These are phyloP conservation scores for Chlorocebus sabaeus DNA, from an alignment of 2,113 vertebrate species.

Conservation along the genomic window DNA sequence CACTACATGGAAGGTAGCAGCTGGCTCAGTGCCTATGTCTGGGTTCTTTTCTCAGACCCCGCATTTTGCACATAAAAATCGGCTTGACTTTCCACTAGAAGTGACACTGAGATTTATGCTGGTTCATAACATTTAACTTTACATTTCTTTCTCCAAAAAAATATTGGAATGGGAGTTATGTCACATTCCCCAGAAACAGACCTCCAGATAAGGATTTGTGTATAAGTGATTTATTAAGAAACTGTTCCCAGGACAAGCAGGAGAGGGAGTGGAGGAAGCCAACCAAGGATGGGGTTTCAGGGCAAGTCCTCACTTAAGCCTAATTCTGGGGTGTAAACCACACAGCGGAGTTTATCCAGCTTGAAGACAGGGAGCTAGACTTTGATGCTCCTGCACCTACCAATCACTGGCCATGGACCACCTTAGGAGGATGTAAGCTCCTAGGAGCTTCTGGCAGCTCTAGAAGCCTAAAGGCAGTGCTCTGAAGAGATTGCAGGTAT, in stretches of 20 bases:
- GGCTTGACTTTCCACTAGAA: neutral
- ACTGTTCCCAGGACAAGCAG: neutral
- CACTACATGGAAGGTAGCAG: neutral
- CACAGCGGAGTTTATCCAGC: neutral
- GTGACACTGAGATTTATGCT: neutral
- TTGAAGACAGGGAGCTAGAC: neutral
- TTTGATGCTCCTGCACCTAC: neutral
- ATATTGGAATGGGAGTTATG: neutral
- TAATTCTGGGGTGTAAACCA: neutral
- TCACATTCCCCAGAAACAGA: neutral
- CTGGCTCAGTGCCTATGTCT: neutral
- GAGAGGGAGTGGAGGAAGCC: neutral
- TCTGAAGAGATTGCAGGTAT: neutral
- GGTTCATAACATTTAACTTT: neutral
- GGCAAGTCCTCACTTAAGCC: neutral
- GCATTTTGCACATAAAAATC: neutral
- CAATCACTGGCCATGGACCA: neutral
- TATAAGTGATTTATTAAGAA: neutral
- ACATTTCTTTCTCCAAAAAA: neutral
- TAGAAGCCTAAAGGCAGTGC: neutral
- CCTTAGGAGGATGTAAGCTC: neutral
- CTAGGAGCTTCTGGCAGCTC: neutral
- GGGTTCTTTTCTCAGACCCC: neutral
- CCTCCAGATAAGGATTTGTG: neutral
- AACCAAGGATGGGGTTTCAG: neutral